These are phyloP conservation scores for Hexactinellida sp. DNA, from an alignment of 37 sponge, comb jelly and placozoan species.

Conservation along the genomic window DNA sequence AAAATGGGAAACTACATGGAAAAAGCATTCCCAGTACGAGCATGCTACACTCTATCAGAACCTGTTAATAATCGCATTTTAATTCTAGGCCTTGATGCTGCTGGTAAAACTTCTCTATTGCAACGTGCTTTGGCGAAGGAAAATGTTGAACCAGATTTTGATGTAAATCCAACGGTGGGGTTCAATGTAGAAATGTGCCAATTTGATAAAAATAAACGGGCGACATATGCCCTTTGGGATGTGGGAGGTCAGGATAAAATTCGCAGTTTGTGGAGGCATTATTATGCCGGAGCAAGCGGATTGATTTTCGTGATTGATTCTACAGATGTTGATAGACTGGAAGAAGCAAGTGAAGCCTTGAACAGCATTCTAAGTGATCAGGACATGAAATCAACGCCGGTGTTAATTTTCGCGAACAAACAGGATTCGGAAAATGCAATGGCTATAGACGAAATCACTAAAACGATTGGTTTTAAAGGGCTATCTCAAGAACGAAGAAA, in stretches of 20 bases:
- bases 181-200: slow-evolving; percentile 3
- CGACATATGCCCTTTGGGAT: neutral
- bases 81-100: neutral
- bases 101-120: neutral
- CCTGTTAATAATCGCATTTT: slow-evolving; percentile 4
- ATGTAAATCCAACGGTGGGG: neutral
- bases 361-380: neutral
- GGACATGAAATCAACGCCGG: neutral
- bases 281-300: neutral
- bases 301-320: neutral
- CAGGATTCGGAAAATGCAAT: neutral
- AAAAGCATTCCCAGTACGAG: neutral
- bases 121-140: neutral
- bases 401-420: slow-evolving; percentile 15
- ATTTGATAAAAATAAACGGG: neutral
- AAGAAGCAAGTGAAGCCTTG: neutral
- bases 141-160: slow-evolving; percentile 9
- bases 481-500: neutral
- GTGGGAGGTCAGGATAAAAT: neutral
- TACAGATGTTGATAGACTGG: neutral
- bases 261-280: neutral
- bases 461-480: neutral
- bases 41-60: neutral
- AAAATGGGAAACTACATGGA: slow-evolving; percentile 12
- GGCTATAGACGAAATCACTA: neutral